A percentile compares a stretch with the other conserved stretches of the same genome.
Evolutionary conservation across 2,888 invertebrate species (phyloP).

Genomic region (Coenonympha glycerion): DNA sequence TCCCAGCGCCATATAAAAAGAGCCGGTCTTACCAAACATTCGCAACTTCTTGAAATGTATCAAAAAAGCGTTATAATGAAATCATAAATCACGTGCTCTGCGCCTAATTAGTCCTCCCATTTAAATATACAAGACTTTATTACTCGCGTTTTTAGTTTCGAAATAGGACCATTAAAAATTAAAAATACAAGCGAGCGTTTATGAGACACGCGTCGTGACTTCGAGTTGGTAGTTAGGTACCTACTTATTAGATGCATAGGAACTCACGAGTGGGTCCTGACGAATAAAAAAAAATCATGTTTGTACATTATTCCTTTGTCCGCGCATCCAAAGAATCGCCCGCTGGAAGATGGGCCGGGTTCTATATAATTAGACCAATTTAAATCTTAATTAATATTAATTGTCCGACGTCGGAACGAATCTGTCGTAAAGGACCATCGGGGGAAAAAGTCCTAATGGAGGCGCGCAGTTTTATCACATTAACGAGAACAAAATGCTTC

Average conservation of each 20-base stretch:
- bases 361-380: slow-evolving; percentile 76
- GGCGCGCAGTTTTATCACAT: slow-evolving; percentile 42
- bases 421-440: slow-evolving; percentile 67
- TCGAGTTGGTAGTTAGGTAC: neutral
- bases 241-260: neutral
- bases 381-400: slow-evolving; percentile 77
- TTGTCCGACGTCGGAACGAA: slow-evolving; percentile 73
- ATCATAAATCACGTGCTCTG: slow-evolving; percentile 23
- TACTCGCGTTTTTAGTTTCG: slow-evolving; percentile 9
- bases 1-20: slow-evolving; percentile 19
- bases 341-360: slow-evolving; percentile 59
- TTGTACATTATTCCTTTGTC: slow-evolving; percentile 42
- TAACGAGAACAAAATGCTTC: slow-evolving; percentile 33
- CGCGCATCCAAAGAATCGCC: slow-evolving; percentile 48
- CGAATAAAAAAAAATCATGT: slow-evolving; percentile 29
- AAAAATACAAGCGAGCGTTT: slow-evolving; percentile 1
- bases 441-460: slow-evolving; percentile 49
- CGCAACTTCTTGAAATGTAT: slow-evolving; percentile 18
- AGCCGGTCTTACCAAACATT: slow-evolving; percentile 22
- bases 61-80: slow-evolving; percentile 26
- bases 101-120: slow-evolving; percentile 20
- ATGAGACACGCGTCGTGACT: neutral
- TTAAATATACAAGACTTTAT: slow-evolving; percentile 19
- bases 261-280: too few relatives aligned
- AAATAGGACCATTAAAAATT: slow-evolving; percentile 2